Evolutionary conservation across 1,140 invertebrate genomes (phyloP).

Genomic region (Drosophila ercepeae): DNA sequence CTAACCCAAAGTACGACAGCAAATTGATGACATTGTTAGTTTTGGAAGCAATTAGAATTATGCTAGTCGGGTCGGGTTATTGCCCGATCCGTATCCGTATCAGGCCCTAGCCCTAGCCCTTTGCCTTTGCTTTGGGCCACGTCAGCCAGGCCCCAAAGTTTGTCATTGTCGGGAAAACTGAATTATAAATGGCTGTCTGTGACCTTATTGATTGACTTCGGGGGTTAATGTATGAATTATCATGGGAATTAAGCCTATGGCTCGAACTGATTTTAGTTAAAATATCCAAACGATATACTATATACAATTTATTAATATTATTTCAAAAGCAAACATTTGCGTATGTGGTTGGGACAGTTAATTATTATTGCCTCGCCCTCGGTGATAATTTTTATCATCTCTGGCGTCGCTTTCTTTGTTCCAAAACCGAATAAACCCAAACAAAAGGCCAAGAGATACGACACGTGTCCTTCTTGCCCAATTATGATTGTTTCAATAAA

Average conservation of each 20-base stretch:
- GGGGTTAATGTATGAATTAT: not conserved
- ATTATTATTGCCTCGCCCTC: constrained; percentile 1
- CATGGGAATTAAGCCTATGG: constrained; percentile 5
- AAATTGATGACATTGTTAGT: constrained; percentile 3
- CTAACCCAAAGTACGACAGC: constrained; percentile 18
- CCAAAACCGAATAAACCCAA: not conserved
- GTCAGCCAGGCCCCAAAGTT: constrained; percentile 36
- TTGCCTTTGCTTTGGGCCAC: constrained; percentile 23
- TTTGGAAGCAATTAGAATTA: constrained; percentile 24
- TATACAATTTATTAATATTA: too few relatives aligned
- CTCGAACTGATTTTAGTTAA: not conserved
- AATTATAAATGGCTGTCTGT: constrained; percentile 19
- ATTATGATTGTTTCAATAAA: not conserved
- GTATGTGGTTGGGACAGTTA: not conserved
- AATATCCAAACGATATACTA: not conserved
- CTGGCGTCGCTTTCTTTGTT: constrained; percentile 10
- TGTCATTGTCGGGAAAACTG: constrained; percentile 12
- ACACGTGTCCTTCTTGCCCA: constrained; percentile 5
- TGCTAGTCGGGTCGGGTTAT: not conserved
- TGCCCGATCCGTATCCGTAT: not conserved
- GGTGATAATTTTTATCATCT: constrained; percentile 9
- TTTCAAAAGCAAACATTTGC: not conserved
- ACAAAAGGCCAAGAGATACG: not conserved
- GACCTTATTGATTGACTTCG: constrained; percentile 13
- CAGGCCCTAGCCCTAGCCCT: constrained; percentile 11